Conservation (phyloP, 1,140 invertebrate species). For the Vanessa atalanta region DNA sequence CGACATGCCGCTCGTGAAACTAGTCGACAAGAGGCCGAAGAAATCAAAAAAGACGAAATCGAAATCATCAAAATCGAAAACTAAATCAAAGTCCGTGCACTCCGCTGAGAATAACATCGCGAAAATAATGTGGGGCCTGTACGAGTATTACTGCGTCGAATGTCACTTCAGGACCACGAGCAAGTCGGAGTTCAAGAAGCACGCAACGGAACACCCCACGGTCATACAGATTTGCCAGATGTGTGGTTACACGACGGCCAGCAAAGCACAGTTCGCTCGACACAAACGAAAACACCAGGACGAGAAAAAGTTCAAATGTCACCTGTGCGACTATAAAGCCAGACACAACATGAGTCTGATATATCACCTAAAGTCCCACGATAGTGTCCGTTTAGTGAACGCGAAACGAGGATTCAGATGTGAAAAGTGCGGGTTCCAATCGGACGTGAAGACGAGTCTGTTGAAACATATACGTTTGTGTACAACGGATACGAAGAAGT, state of each 20-base stretch:
- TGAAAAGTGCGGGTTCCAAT: slow-evolving; percentile 49
- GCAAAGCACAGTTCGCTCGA: slow-evolving; percentile 45
- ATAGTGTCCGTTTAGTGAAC: slow-evolving; percentile 19
- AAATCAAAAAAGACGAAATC: slow-evolving; percentile 29
- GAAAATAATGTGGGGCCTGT: slow-evolving; percentile 45
- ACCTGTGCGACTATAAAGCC: slow-evolving; percentile 57
- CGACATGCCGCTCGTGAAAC: slow-evolving; percentile 56
- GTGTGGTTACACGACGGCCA: slow-evolving; percentile 58
- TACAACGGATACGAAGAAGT: slow-evolving; percentile 6
- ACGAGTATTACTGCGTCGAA: slow-evolving; percentile 56
- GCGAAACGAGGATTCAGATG: slow-evolving; percentile 44
- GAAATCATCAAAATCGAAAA: slow-evolving; percentile 6
- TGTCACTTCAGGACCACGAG: slow-evolving; percentile 49
- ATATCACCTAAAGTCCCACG: slow-evolving; percentile 62
- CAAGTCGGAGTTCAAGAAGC: slow-evolving; percentile 43
- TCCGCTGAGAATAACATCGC: not conserved
- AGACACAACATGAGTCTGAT: slow-evolving; percentile 62
- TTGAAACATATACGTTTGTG: slow-evolving; percentile 46
- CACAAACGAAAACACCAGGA: slow-evolving; percentile 56
- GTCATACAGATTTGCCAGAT: slow-evolving; percentile 53
- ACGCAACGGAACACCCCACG: slow-evolving; percentile 40
- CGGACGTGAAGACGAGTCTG: slow-evolving; percentile 28
- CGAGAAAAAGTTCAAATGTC: slow-evolving; percentile 54
- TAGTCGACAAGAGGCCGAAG: slow-evolving; percentile 42
- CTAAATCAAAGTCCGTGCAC: not conserved